These are phyloP conservation scores for Tetanocera ferruginea DNA, from an alignment of 2,888 invertebrate genomes.

Conservation along the genomic window DNA sequence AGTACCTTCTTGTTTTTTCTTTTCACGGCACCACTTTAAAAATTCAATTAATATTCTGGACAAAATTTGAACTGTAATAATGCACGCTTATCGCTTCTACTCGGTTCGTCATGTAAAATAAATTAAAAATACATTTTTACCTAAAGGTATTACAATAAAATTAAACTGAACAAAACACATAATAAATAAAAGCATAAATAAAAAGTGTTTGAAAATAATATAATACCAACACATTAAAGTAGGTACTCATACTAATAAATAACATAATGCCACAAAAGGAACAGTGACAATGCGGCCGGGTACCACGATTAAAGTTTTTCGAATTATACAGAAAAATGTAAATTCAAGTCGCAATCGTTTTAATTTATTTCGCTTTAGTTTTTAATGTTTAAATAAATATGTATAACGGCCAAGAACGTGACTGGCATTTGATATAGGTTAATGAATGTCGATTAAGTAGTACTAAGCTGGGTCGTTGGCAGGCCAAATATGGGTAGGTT, in stretches of 20 bases:
- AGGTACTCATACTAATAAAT: neutral
- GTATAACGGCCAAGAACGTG: slow-evolving; percentile 32
- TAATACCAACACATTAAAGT: neutral
- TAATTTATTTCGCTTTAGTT: slow-evolving; percentile 17
- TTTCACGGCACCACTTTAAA: neutral
- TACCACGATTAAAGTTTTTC: neutral
- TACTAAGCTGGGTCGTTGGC: slow-evolving; percentile 17
- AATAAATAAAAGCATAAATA: slow-evolving; percentile 40
- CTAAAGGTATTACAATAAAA: slow-evolving; percentile 62
- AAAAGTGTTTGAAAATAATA: slow-evolving; percentile 19
- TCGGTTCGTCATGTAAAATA: slow-evolving; percentile 52
- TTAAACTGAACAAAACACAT: slow-evolving; percentile 54
- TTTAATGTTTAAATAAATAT: slow-evolving; percentile 32
- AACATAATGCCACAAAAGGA: neutral
- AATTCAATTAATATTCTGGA: slow-evolving; percentile 31
- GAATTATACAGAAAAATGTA: neutral
- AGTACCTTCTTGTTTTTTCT: neutral
- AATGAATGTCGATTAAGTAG: slow-evolving; percentile 33
- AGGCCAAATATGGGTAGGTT: neutral
- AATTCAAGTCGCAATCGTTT: neutral
- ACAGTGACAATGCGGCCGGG: neutral
- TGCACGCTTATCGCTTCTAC: slow-evolving; percentile 22
- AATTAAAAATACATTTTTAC: slow-evolving; percentile 64
- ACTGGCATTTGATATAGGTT: slow-evolving; percentile 28
- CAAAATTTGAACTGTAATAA: slow-evolving; percentile 35